Base-by-base conservation (phyloP, 2,797 vertebrate genomes). In the Petrocephalus schoutedeni region DNA sequence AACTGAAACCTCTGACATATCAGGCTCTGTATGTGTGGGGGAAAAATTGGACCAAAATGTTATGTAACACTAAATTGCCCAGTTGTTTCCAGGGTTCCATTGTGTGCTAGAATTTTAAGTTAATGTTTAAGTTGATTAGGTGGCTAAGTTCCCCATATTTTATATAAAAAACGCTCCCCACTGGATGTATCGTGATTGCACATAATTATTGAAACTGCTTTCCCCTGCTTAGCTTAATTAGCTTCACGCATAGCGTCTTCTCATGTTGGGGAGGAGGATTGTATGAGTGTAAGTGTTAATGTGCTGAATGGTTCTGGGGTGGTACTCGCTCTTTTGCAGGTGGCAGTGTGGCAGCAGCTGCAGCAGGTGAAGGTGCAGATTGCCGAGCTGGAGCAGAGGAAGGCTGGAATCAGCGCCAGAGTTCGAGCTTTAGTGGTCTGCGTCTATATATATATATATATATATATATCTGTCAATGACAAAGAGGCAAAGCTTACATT, bases 371-470 rank as follows among this genome's bases (percentile, higher is more conserved):
- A 87, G 59, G 92, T 89, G 8, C 92, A 95, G 87, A 97, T 98
- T 71, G 92, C 28, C 74, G 90, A 88, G 56, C 90, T 98, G 88
- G 96, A 97, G 64, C 57, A 91, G 2, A 93, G 96, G 93, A 98
- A 97, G 92, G 89, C 1, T 0, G 12, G 54, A 0, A 93, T 98
- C 89, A 91, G 96, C 1, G 89, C 91, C 23, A 90, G 41, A 0
- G 95, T 98, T 28, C 94, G 89, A 83, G 86, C 77, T 0, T 89
- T 98, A 4, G 91, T 96, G 95, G 98, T 98, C 88, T 95, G 97
- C 93, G 19, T 86, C 21, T 16, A 8, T 77, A 28, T 28, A 28
- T 28, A 28, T 28, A 28, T 16, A 0, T n/a, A n/a, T n/a, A n/a
- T n/a, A n/a, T n/a, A n/a, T 8, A 0, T 64, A 1, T 83, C 2